Conservation (phyloP, 2,888 invertebrate genomes). For the Orthosia gracilis region DNA sequence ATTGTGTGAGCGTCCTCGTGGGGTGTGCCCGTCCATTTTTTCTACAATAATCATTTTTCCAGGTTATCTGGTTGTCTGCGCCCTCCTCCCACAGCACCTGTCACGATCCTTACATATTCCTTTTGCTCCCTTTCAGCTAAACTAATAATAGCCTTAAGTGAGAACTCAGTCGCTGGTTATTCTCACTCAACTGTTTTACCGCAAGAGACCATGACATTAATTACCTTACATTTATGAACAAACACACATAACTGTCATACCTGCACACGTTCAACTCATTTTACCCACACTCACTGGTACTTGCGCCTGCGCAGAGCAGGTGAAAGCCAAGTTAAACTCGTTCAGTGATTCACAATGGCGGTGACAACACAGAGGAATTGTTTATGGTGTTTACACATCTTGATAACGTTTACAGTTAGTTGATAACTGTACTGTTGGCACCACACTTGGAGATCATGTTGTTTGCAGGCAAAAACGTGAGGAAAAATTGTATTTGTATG, state of each 20-base stretch:
- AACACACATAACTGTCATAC: slow-evolving; percentile 1
- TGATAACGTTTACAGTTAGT: slow-evolving; percentile 35
- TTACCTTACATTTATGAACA: background rate
- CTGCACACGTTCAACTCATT: background rate
- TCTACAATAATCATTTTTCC: no score
- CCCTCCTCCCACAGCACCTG: no score
- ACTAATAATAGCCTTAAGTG: background rate
- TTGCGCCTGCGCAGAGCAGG: slow-evolving; percentile 11
- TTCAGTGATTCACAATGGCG: slow-evolving; percentile 36
- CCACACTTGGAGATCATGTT: background rate
- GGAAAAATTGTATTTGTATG: background rate
- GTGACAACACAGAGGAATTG: slow-evolving; percentile 12
- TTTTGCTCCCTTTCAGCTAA: background rate
- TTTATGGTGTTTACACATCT: slow-evolving; percentile 40
- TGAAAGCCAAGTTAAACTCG: slow-evolving; percentile 38
- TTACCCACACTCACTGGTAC: slow-evolving; percentile 1
- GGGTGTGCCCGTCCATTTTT: no score
- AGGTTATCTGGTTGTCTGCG: no score
- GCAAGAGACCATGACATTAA: background rate
- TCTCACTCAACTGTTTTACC: background rate
- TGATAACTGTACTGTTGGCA: slow-evolving; percentile 11
- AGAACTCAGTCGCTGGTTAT: background rate
- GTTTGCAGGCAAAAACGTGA: background rate
- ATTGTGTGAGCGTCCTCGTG: no score
- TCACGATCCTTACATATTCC: no score